These are phyloP conservation scores for Rafetus swinhoei DNA, from an alignment of 2,113 vertebrate species.

Conservation along the genomic window DNA sequence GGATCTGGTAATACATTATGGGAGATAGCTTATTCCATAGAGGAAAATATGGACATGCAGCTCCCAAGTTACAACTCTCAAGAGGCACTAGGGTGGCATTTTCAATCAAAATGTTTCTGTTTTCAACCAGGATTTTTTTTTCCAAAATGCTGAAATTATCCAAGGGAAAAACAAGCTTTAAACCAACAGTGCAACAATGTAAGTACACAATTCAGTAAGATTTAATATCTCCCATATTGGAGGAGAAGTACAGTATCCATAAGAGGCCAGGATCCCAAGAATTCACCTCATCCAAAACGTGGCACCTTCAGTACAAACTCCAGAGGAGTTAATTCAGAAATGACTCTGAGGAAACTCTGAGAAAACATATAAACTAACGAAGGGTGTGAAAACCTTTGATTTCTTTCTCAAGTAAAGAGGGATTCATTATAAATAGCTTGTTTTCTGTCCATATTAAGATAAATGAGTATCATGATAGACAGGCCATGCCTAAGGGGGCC, in stretches of 20 bases:
- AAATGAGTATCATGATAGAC: background rate
- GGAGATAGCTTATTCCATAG: constrained; percentile 50
- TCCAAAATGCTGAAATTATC: constrained; percentile 47
- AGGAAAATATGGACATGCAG: constrained; percentile 37
- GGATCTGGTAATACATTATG: background rate
- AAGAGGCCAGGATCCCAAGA: constrained; percentile 22
- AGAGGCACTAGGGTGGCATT: background rate
- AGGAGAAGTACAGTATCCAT: constrained; percentile 49
- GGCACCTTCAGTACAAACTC: background rate
- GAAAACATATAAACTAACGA: constrained; percentile 22
- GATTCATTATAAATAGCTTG: background rate
- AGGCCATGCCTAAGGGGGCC: no score
- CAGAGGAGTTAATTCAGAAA: background rate
- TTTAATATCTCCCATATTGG: background rate
- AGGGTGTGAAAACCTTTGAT: constrained; percentile 6
- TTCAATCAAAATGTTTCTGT: constrained; percentile 59
- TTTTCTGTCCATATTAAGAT: background rate
- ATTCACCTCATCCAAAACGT: constrained; percentile 31
- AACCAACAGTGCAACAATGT: constrained; percentile 48
- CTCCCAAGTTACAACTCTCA: constrained; percentile 58
- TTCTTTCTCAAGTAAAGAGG: constrained; percentile 3
- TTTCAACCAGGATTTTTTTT: constrained; percentile 51
- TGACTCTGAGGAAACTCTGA: background rate
- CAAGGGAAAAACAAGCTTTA: constrained; percentile 65
- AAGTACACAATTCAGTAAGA: constrained; percentile 54